phyloP scores from a whole-genome alignment of 2,888 invertebrate genomes.

The Odontothrips loti region DNA sequence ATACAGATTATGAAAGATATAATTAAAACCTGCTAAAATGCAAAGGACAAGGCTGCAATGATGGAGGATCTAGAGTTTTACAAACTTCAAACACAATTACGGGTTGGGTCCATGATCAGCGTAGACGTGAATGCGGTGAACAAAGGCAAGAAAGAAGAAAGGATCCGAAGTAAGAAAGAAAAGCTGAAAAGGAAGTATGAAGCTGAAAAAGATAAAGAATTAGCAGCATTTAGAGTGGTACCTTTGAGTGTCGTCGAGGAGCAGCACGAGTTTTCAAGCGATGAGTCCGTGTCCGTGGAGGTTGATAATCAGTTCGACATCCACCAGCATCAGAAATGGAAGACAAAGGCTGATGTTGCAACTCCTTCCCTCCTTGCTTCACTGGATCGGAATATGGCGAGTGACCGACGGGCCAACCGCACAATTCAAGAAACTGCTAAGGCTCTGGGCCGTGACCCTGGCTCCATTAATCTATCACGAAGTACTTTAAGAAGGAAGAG shows the following conservation, averaged over 20 bases:
- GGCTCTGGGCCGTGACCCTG: conserved; percentile 18
- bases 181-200: neutral
- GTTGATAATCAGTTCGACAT: neutral
- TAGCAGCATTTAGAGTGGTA: no score
- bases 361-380: neutral
- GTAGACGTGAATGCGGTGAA: neutral
- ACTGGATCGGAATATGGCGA: conserved; percentile 29
- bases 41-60: neutral
- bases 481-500: no score
- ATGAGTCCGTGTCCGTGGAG: neutral
- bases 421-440: conserved; percentile 24
- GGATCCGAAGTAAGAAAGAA: neutral
- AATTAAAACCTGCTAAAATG: neutral
- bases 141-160: neutral
- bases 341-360: neutral
- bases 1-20: no score
- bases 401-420: conserved; percentile 27
- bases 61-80: neutral
- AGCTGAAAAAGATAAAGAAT: no score
- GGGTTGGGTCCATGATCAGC: neutral
- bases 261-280: neutral
- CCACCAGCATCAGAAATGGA: neutral
- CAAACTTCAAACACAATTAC: neutral
- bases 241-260: neutral
- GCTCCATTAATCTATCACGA: conserved; percentile 25